A percentile compares a stretch with the other conserved stretches of the same genome.
phyloP scores from a whole-genome alignment of 1,140 invertebrate genomes.

The Musca domestica region DNA sequence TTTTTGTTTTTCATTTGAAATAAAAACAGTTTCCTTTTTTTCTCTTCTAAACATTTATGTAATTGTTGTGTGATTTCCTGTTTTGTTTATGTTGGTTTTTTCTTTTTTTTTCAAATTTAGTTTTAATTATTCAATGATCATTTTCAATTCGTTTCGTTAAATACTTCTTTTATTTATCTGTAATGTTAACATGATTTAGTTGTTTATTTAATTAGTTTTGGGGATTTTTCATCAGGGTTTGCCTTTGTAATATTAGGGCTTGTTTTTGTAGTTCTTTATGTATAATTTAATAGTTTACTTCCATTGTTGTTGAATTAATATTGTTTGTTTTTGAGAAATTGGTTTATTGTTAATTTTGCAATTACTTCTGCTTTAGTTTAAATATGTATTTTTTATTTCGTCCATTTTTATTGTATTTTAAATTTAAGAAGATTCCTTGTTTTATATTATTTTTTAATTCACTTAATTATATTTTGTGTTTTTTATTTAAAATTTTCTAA shows the following conservation, averaged over 20 bases:
- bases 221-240: conserved; percentile 34
- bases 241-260: too few species aligned
- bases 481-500: conserved; percentile 15
- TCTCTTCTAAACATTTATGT: conserved; percentile 19
- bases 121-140: conserved; percentile 13
- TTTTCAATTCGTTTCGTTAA: conserved; percentile 34
- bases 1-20: conserved; percentile 34
- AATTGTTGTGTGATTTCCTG: conserved; percentile 17
- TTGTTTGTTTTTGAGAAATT: conserved; percentile 1
- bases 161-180: conserved; percentile 41
- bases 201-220: conserved; percentile 29
- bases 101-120: conserved; percentile 3
- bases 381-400: neutral
- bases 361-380: conserved; percentile 14
- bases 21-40: neutral
- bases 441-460: neutral
- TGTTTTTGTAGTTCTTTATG: conserved; percentile 7
- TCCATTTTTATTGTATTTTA: neutral
- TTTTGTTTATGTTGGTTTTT: conserved; percentile 8
- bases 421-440: neutral
- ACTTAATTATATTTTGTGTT: conserved; percentile 2
- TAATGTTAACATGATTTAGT: conserved; percentile 54
- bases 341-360: neutral
- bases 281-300: neutral
- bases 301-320: too few species aligned